Evolutionary conservation across 2,113 vertebrate genomes (phyloP).

Genomic region (Melanostigma gelatinosum): DNA sequence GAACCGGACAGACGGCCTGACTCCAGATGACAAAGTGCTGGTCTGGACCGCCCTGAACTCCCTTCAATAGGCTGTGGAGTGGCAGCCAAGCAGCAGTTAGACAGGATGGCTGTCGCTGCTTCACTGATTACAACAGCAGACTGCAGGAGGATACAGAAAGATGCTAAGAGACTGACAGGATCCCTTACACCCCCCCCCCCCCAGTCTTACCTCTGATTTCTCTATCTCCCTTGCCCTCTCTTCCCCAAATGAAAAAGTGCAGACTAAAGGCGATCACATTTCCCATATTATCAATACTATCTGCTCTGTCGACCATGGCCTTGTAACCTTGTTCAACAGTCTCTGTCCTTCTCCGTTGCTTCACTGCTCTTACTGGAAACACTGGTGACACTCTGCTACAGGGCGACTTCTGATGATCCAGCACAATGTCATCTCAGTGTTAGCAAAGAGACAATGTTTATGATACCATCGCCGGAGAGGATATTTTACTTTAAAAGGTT

Average conservation of each 20-base stretch:
- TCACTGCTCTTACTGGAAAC: conserved; percentile 24
- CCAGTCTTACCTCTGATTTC: conserved; percentile 22
- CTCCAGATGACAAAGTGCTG: conserved; percentile 83
- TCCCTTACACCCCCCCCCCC: conserved; percentile 52
- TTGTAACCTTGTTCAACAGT: conserved; percentile 67
- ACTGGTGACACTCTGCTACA: not conserved
- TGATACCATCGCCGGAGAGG: not conserved
- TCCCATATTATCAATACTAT: conserved; percentile 81
- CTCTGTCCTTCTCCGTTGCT: conserved; percentile 41
- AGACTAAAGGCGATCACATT: conserved; percentile 80
- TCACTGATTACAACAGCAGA: conserved; percentile 69
- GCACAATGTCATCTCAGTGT: not conserved
- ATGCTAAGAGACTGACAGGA: conserved; percentile 64
- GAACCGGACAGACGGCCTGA: conserved; percentile 87
- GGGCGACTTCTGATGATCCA: not conserved
- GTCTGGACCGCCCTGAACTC: conserved; percentile 66
- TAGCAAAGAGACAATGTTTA: not conserved
- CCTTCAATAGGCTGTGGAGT: conserved; percentile 81
- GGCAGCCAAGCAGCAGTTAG: conserved; percentile 75
- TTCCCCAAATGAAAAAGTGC: conserved; percentile 63
- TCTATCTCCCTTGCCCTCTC: conserved; percentile 43
- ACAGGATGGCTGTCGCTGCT: conserved; percentile 83
- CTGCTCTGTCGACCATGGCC: conserved; percentile 58
- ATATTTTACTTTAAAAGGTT: not conserved
- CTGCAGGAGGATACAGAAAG: conserved; percentile 55